phyloP scores from a whole-genome alignment of 92 coral and sea anemone genomes.

The Pocillopora meandrina region DNA sequence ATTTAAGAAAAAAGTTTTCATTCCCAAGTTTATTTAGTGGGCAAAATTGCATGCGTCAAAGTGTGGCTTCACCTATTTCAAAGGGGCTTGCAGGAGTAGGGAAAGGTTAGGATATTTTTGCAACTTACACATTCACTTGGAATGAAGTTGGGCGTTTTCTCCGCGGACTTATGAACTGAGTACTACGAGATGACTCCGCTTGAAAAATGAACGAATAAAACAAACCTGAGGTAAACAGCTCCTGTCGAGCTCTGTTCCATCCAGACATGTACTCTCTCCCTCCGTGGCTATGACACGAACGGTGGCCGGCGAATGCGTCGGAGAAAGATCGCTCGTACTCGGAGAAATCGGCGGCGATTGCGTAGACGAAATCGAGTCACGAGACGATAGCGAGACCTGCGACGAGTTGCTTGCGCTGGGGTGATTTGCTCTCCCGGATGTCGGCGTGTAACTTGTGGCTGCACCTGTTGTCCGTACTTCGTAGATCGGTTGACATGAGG shows the following conservation, averaged over 20 bases:
- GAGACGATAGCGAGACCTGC: conserved; percentile 91
- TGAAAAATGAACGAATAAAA: not conserved
- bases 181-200: not conserved
- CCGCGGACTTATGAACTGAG: too few relatives aligned
- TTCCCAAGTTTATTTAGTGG: too few relatives aligned
- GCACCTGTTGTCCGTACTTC: conserved; percentile 75
- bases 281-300: conserved; percentile 60
- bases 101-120: not conserved
- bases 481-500: conserved; percentile 56
- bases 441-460: conserved; percentile 77
- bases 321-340: conserved; percentile 79
- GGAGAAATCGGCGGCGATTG: conserved; percentile 97
- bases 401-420: conserved; percentile 76
- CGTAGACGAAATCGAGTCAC: conserved; percentile 95
- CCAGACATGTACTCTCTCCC: conserved; percentile 68
- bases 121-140: not conserved
- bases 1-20: too few relatives aligned
- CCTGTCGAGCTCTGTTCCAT: conserved; percentile 76
- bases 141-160: not conserved
- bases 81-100: too few relatives aligned
- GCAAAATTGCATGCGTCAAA: too few relatives aligned
- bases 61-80: too few relatives aligned
- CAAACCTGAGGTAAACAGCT: conserved; percentile 63
- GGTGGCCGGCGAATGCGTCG: conserved; percentile 73
- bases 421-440: conserved; percentile 69